Evolutionary conservation across 2,113 vertebrate species (phyloP).

Genomic region (Lampris megalopsis): DNA sequence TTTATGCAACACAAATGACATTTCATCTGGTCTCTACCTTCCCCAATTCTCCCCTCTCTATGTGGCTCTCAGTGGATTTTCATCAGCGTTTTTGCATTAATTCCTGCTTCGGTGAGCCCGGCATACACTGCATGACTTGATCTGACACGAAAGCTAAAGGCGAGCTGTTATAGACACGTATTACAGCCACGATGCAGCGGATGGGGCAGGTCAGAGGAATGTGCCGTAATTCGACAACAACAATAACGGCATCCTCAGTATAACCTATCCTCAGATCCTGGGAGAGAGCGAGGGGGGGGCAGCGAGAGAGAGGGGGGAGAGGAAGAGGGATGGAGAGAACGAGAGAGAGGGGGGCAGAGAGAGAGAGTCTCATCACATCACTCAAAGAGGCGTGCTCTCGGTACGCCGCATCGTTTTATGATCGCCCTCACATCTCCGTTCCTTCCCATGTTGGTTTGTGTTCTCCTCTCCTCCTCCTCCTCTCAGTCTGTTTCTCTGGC

Average conservation of each 20-base stretch:
- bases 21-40: not conserved
- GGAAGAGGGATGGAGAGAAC: not conserved
- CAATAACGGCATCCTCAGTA: slow-evolving; percentile 64
- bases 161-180: slow-evolving; percentile 62
- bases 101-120: slow-evolving; percentile 77
- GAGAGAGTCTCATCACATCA: slow-evolving; percentile 66
- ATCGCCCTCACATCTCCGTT: slow-evolving; percentile 47
- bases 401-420: slow-evolving; percentile 70
- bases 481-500: slow-evolving; percentile 46
- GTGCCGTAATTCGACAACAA: slow-evolving; percentile 82
- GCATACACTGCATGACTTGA: slow-evolving; percentile 62
- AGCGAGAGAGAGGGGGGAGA: not conserved
- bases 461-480: not conserved
- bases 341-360: slow-evolving; percentile 14
- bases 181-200: slow-evolving; percentile 23
- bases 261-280: slow-evolving; percentile 51
- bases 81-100: slow-evolving; percentile 81
- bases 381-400: slow-evolving; percentile 77
- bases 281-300: slow-evolving; percentile 3
- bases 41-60: slow-evolving; percentile 47
- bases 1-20: not conserved
- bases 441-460: not conserved
- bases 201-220: slow-evolving; percentile 57
- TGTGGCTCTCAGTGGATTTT: slow-evolving; percentile 43
- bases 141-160: slow-evolving; percentile 81